Evolutionary conservation across 2,113 vertebrate species (phyloP), one percentile per base, ranked within the genome.

Genomic region (Sebastes fasciatus): DNA sequence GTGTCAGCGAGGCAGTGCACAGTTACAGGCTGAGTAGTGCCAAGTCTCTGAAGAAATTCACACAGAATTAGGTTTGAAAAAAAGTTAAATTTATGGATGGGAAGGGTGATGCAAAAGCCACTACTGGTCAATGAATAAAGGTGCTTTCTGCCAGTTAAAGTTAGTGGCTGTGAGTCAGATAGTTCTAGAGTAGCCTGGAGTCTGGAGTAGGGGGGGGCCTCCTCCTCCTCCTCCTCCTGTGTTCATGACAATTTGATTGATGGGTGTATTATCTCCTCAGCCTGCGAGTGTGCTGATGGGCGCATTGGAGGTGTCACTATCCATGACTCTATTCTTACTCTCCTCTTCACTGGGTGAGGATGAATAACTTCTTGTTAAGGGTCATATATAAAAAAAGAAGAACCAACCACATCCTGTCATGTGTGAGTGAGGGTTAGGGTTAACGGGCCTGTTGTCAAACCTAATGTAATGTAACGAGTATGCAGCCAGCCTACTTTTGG

Each of bases 11-110:
- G 81, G 87, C 70, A 71, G 79, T 80, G 87, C 90, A 89, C 90
- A 86, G 89, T 86, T 77, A 86, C 83, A 78, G 57, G n/a, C 8
- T 2, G 52, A 75, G 57, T 54, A 54, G 67, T 72, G 91, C 80
- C 86, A 91, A 79, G 84, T 82, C 82, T 85, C 70, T 77, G 88
- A 90, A 91, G 89, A 70, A 75, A 91, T 90, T 87, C 68, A 43
- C 48, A 81, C 57, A 88, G 82, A 86, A 90, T 76, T 54, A 86
- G 26, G 68, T 74, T 26, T 45, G 46, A 3, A 67, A 71, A 68
- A 82, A 70, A 34, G 45, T 19, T 46, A 46, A 58, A 84, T 70
- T 58, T 10, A n/a, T 51, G n/a, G 51, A 21, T 49, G 6, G 6
- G 42, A 52, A 46, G 17, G 23, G 10, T 46, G 34, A 48, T 84